A percentile compares a stretch with the other conserved stretches of the same genome.
phyloP scores from a whole-genome alignment of 1,140 invertebrate species.

The Bombus terrestris region DNA sequence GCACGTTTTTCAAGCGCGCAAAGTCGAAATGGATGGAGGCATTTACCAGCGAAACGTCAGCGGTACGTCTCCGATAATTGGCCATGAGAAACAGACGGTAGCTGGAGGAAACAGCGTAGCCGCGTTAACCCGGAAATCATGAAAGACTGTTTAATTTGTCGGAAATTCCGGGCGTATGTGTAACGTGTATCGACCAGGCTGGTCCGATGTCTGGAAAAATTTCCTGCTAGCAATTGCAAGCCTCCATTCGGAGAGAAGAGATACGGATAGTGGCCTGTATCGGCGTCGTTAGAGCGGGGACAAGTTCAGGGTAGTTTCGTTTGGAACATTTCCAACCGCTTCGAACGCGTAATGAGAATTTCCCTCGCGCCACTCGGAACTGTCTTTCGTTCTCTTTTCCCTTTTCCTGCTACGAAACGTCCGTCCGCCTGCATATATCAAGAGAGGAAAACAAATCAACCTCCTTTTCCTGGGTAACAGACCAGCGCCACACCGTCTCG shows the following conservation, averaged over 20 bases:
- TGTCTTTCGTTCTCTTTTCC: background rate
- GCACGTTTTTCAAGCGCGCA: background rate
- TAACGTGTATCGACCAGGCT: background rate
- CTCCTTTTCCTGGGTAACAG: conserved; percentile 1
- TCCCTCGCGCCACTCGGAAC: conserved; percentile 30
- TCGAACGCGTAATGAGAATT: conserved; percentile 46
- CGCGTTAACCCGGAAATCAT: background rate
- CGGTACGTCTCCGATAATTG: conserved; percentile 34
- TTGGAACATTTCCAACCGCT: conserved; percentile 61
- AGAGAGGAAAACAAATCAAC: conserved; percentile 33
- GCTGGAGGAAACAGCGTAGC: background rate
- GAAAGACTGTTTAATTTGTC: conserved; percentile 33
- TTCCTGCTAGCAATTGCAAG: conserved; percentile 22
- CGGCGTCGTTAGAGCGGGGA: conserved; percentile 33
- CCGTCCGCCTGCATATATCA: conserved; percentile 33
- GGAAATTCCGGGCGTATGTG: conserved; percentile 27
- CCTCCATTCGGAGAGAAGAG: background rate
- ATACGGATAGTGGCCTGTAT: background rate
- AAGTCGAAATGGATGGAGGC: background rate
- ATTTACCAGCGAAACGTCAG: background rate
- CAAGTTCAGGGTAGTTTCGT: conserved; percentile 46
- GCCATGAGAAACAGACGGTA: conserved; percentile 6
- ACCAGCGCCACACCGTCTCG: background rate
- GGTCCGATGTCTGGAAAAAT: conserved; percentile 38
- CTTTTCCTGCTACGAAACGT: background rate